Evolutionary conservation across 2,113 vertebrate genomes (phyloP).

Genomic region (Anas platyrhynchos): DNA sequence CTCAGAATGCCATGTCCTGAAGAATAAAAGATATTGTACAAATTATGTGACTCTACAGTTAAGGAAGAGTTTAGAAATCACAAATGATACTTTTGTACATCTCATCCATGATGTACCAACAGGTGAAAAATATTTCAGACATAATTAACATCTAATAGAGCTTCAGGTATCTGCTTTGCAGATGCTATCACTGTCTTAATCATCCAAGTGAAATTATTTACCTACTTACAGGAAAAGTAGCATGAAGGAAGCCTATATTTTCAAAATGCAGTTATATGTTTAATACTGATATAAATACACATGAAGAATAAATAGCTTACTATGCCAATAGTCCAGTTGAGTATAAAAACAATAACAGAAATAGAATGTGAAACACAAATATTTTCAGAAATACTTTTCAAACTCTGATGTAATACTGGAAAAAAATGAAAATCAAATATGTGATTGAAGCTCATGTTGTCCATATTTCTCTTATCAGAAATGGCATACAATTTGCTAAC

Average conservation of each 20-base stretch:
- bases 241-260: not conserved
- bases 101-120: not conserved
- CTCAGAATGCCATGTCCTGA: not conserved
- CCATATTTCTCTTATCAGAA: not conserved
- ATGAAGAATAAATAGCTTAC: not conserved
- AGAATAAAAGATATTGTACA: not conserved
- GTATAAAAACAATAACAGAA: not conserved
- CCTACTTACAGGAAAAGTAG: not conserved
- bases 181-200: not conserved
- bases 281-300: not conserved
- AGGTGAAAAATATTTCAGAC: not conserved
- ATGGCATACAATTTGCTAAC: not conserved
- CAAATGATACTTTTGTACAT: not conserved
- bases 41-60: not conserved
- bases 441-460: not conserved
- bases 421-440: not conserved
- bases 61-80: not conserved
- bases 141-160: not conserved
- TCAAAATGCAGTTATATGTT: not conserved
- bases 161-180: not conserved
- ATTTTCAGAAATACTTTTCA: not conserved
- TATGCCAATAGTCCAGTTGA: not conserved
- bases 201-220: conserved; percentile 8
- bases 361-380: not conserved
- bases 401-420: not conserved